Conservation (phyloP, 2,797 vertebrate species). For the Gymnoscopelus microlampas region DNA sequence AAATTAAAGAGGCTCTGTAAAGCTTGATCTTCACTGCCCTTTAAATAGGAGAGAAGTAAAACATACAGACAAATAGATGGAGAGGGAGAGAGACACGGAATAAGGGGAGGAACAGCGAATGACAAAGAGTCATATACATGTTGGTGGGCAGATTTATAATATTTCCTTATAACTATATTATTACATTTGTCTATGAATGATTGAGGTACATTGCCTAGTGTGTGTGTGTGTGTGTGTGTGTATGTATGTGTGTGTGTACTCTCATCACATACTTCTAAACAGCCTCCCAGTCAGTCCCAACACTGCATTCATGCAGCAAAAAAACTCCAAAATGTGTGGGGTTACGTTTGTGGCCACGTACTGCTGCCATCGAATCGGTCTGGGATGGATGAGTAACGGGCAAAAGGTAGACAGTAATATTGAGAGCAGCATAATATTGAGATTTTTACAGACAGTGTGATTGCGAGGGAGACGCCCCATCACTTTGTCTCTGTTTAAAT, state of each 20-base stretch:
- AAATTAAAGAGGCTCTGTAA: conserved; percentile 76
- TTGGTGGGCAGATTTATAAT: no score
- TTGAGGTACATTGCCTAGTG: neutral
- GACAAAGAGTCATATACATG: neutral
- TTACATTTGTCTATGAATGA: neutral
- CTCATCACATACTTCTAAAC: no score
- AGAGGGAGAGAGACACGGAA: conserved; percentile 17
- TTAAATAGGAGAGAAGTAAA: conserved; percentile 72
- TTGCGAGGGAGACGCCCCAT: neutral
- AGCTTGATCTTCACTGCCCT: conserved; percentile 75
- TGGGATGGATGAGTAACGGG: no score
- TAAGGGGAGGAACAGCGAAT: neutral
- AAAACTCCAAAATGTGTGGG: neutral
- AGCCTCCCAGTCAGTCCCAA: no score
- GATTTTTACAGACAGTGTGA: conserved; percentile 12
- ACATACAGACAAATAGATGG: conserved; percentile 33
- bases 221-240: conserved; percentile 7
- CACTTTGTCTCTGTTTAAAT: neutral
- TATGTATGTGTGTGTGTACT: conserved; percentile 12
- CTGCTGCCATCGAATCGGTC: no score
- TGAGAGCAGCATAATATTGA: neutral
- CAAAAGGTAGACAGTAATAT: neutral
- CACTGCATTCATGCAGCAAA: no score
- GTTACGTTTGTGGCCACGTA: neutral
- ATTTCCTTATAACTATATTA: no score